These are phyloP conservation scores for Caenorhabditis panamensis DNA, from an alignment of 2,888 invertebrate genomes.

Conservation along the genomic window DNA sequence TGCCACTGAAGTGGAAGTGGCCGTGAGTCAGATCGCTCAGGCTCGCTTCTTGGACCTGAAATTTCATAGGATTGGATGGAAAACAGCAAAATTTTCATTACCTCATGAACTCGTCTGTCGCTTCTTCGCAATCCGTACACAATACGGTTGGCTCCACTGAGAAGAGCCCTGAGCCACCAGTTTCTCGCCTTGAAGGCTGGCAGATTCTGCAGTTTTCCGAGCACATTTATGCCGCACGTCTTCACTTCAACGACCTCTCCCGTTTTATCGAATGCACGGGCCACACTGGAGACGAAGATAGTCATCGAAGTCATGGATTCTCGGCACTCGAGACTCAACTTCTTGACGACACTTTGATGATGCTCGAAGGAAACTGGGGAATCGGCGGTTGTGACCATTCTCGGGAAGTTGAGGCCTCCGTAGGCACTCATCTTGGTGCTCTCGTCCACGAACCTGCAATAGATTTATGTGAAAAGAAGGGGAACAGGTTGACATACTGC, in stretches of 20 bases:
- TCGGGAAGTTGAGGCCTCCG: constrained; percentile 42
- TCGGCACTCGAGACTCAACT: constrained; percentile 12
- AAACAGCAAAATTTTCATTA: background rate
- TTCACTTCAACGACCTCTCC: constrained; percentile 36
- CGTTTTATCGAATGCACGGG: constrained; percentile 38
- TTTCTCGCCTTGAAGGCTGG: constrained; percentile 12
- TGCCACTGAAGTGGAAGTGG: constrained; percentile 24
- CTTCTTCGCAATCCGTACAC: constrained; percentile 35
- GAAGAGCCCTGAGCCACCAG: constrained; percentile 46
- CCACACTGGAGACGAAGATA: constrained; percentile 38
- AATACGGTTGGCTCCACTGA: constrained; percentile 38
- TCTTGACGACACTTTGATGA: constrained; percentile 34
- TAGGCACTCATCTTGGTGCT: background rate
- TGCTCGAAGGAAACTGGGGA: background rate
- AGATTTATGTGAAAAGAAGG: too few relatives aligned
- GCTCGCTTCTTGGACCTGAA: constrained; percentile 30
- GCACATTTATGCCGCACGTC: constrained; percentile 15
- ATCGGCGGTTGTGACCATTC: constrained; percentile 9
- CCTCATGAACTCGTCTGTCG: constrained; percentile 15
- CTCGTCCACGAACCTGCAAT: background rate
- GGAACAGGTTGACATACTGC: too few relatives aligned
- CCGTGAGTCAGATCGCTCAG: constrained; percentile 32
- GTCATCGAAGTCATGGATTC: background rate
- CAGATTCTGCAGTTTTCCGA: constrained; percentile 42
- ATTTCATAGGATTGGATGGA: background rate